A percentile compares a stretch with the other conserved stretches of the same genome.
phyloP scores from a whole-genome alignment of 1,140 invertebrate species.

The Conus ventricosus region DNA sequence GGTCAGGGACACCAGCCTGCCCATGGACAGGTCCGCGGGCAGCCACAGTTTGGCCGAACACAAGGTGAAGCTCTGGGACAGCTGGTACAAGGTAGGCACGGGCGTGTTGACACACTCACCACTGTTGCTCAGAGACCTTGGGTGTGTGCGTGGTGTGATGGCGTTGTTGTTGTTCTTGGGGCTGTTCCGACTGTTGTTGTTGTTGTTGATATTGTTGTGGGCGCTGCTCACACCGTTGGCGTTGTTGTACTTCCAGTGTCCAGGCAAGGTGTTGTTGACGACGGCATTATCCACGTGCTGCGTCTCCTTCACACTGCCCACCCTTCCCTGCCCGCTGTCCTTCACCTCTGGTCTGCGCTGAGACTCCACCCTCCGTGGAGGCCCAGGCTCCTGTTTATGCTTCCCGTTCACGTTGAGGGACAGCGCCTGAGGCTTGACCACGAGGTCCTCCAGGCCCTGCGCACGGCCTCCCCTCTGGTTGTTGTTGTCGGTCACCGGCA shows the following conservation, averaged over 20 bases:
- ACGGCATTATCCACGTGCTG: neutral
- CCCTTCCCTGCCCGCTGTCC: neutral
- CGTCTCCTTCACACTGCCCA: neutral
- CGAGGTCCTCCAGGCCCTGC: neutral
- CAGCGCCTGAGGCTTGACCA: constrained; percentile 19
- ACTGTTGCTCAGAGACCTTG: neutral
- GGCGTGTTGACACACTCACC: neutral
- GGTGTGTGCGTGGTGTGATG: neutral
- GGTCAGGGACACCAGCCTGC: neutral
- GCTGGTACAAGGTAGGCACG: constrained; percentile 31
- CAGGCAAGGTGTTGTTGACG: constrained; percentile 34
- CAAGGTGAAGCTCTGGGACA: constrained; percentile 39
- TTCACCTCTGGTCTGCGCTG: neutral
- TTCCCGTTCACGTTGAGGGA: neutral
- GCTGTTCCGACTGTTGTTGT: neutral
- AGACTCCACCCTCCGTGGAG: neutral
- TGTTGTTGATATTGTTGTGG: neutral
- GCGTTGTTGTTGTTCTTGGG: neutral
- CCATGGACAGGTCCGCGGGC: neutral
- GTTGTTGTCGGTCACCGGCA: constrained; percentile 5
- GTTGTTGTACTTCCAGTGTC: constrained; percentile 34
- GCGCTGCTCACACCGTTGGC: neutral
- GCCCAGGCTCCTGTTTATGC: neutral
- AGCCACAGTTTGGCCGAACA: constrained; percentile 27
- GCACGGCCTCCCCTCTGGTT: neutral